Percentiles rank a stretch among this genome's conserved stretches.
Evolutionary conservation across 1,140 invertebrate species (phyloP).

Genomic region (Caenorhabditis latens): DNA sequence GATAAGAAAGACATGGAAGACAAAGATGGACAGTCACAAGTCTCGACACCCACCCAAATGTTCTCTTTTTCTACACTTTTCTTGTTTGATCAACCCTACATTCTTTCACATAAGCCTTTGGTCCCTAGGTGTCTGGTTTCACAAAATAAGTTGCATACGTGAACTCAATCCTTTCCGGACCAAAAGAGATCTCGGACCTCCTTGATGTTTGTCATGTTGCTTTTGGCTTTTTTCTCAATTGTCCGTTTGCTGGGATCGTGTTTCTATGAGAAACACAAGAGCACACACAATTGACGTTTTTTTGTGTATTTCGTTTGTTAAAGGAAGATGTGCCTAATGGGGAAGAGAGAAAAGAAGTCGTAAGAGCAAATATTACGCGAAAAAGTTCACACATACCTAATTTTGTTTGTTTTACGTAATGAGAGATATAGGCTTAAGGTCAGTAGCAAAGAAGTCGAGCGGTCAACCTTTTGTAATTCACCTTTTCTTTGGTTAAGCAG

Average conservation of each 20-base stretch:
- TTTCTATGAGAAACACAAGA: conserved; percentile 41
- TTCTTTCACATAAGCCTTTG: not conserved
- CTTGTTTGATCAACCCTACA: conserved; percentile 7
- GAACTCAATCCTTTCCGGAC: not conserved
- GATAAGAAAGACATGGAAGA: conserved; percentile 6
- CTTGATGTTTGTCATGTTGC: conserved; percentile 21
- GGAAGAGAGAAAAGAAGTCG: not conserved
- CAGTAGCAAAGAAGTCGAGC: not conserved
- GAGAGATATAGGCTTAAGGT: not conserved
- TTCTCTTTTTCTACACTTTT: not conserved
- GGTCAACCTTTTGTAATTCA: not conserved
- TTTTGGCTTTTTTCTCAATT: conserved; percentile 10
- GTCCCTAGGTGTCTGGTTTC: conserved; percentile 35
- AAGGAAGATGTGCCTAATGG: conserved; percentile 29
- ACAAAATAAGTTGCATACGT: conserved; percentile 20
- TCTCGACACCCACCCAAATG: not conserved
- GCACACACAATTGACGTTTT: conserved; percentile 15
- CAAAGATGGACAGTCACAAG: not conserved
- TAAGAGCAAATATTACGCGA: conserved; percentile 20
- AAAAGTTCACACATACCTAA: conserved; percentile 9
- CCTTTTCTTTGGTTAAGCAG: not conserved
- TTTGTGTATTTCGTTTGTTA: not conserved
- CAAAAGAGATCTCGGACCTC: not conserved
- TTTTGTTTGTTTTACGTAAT: not conserved
- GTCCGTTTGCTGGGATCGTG: conserved; percentile 17